Percentiles rank a stretch among this genome's conserved stretches.
These are phyloP conservation scores for Malurus leucopterus DNA, from an alignment of 2,797 vertebrate species.

Conservation along the genomic window DNA sequence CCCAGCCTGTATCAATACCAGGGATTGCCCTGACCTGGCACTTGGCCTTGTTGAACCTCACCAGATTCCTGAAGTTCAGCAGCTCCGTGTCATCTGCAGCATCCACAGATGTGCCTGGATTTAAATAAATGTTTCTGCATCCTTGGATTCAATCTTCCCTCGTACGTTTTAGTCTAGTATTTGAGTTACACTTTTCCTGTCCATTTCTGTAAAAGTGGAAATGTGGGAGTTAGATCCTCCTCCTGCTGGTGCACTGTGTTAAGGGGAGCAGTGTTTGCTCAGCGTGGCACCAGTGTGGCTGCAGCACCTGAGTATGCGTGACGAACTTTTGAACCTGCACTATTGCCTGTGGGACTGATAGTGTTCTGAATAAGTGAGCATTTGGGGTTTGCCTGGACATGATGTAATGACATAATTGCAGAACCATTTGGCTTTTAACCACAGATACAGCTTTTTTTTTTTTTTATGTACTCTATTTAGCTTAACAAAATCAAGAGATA, in stretches of 20 bases:
- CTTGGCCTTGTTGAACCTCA: neutral
- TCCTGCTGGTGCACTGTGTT: neutral
- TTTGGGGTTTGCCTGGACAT: conserved; percentile 28
- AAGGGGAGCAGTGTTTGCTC: neutral
- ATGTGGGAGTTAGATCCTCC: neutral
- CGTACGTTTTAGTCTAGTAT: neutral
- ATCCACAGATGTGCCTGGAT: neutral
- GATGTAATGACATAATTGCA: conserved; percentile 45
- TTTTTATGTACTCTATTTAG: neutral
- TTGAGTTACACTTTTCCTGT: neutral
- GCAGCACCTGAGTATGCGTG: neutral
- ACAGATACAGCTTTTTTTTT: neutral
- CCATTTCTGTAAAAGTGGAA: neutral
- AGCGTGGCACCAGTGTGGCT: neutral
- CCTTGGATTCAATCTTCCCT: neutral
- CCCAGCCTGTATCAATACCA: neutral
- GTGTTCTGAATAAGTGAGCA: conserved; percentile 10
- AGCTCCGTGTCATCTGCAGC: neutral
- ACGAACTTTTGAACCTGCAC: conserved; percentile 24
- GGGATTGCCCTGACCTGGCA: neutral
- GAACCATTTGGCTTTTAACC: conserved; percentile 36
- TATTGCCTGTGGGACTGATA: conserved; percentile 18
- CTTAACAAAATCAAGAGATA: neutral
- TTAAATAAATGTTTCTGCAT: neutral
- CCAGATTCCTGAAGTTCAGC: neutral